Conservation (phyloP, 1,140 invertebrate species). For the Coenobita brevimanus region DNA sequence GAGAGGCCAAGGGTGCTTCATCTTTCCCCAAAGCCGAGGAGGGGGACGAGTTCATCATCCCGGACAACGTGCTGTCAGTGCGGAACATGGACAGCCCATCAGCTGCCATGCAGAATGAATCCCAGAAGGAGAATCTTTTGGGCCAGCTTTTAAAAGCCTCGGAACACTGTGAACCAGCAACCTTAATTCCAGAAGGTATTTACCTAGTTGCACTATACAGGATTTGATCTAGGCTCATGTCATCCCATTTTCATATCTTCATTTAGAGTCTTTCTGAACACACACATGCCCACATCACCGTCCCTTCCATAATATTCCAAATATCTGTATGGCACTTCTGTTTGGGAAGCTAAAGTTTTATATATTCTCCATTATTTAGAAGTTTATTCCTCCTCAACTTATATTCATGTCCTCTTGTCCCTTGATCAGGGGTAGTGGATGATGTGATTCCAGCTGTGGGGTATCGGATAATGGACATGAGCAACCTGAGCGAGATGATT, state of each 20-base stretch:
- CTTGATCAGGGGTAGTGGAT: no score
- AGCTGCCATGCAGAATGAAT: constrained; percentile 40
- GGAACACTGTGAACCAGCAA: constrained; percentile 67
- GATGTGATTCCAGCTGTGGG: constrained; percentile 69
- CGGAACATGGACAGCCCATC: not conserved
- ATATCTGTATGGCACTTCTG: no score
- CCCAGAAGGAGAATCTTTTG: constrained; percentile 64
- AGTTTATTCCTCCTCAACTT: no score
- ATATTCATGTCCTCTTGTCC: no score
- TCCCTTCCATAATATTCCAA: no score
- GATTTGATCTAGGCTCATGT: no score
- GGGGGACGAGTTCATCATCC: constrained; percentile 34
- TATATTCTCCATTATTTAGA: no score
- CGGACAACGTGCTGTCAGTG: constrained; percentile 8
- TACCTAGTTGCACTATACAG: no score
- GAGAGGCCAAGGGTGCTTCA: constrained; percentile 7
- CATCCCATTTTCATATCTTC: no score
- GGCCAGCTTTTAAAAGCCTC: constrained; percentile 69
- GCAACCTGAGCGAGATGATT: constrained; percentile 68
- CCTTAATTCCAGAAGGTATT: constrained; percentile 66
- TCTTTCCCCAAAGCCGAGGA: constrained; percentile 28
- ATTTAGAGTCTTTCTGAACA: no score
- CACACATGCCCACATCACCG: no score
- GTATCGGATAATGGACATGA: constrained; percentile 68
- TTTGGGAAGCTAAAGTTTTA: no score